Base-by-base conservation (phyloP, 2,797 vertebrate species). In the Mustela erminea region DNA sequence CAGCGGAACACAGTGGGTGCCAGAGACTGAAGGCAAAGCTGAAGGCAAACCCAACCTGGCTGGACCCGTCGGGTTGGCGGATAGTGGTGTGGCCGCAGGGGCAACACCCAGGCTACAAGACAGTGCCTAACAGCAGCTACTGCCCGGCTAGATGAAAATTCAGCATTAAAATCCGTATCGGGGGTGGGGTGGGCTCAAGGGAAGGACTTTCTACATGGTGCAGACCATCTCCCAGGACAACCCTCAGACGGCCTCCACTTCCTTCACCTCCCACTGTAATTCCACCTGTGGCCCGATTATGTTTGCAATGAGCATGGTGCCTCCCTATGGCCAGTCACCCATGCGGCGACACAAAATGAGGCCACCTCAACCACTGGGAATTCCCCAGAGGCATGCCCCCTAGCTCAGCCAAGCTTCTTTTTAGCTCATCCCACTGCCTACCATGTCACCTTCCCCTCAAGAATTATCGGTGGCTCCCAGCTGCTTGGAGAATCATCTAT, bases 91-190 rank as follows among this genome's bases (percentile, higher is more conserved):
- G 5, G 87, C 0, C 2, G 56, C 23, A 9, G 52, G 13, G 6
- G 72, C 7, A 3, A 14, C 93, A 85, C 93, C 89, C 78, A 86
- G 91, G 49, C 95, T 91, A 82, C 46, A 62, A 64, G 96, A 91
- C 25, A 80, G 62, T 62, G 86, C 46, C 89, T 86, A 86, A 77
- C 32, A 74, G 46, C 85, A 94, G 89, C 72, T 96, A 93, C 72
- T 80, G 90, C 88, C 75, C 5, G 6, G 68, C 82, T 83, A 77
- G 64, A 86, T 86, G 77, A 84, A 85, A 96, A 74, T 41, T 62
- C 82, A 75, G 74, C 38, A 0, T 77, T 93, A 72, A 64, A 56
- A 52, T 62, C 64, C 68, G 43, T 5, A 1, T 11, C 3, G 0
- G 64, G n/a, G 27, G 21, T 64, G 7, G 58, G 12, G 29, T 1